phyloP scores from a whole-genome alignment of 2,888 invertebrate species.

The Holacanthella duospinosa region DNA sequence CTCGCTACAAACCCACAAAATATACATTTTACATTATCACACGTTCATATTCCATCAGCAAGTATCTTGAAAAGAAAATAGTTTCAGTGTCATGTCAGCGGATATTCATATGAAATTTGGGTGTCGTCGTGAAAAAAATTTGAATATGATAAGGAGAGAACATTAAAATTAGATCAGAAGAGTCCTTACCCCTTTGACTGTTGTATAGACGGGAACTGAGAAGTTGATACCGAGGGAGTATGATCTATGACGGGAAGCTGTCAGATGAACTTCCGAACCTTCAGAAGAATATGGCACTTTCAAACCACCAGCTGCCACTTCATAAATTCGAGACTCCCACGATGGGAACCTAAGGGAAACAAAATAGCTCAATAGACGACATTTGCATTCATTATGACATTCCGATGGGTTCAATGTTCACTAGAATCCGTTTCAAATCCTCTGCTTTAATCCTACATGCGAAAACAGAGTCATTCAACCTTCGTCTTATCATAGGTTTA shows the following conservation, averaged over 20 bases:
- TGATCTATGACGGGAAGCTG: conserved; percentile 30
- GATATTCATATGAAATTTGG: no score
- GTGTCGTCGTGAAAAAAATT: background rate
- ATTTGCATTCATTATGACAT: background rate
- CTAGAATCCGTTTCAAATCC: no score
- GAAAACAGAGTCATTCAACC: no score
- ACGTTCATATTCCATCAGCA: no score
- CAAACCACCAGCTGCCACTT: conserved; percentile 49
- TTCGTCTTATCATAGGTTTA: no score
- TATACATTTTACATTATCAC: no score
- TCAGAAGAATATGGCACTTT: conserved; percentile 32
- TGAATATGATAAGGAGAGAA: background rate
- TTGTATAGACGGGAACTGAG: conserved; percentile 79
- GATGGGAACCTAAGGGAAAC: conserved; percentile 55
- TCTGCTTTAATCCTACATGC: no score
- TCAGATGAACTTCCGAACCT: conserved; percentile 26
- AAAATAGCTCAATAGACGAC: background rate
- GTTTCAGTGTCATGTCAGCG: no score
- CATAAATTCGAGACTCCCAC: conserved; percentile 94
- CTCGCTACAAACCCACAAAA: conserved; percentile 53
- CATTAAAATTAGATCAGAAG: conserved; percentile 1
- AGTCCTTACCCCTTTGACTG: conserved; percentile 71
- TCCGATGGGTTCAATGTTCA: background rate
- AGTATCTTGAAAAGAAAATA: no score
- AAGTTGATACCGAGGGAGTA: conserved; percentile 39